These are phyloP conservation scores for Dreissena polymorpha DNA, from an alignment of 1,140 invertebrate genomes.

Conservation along the genomic window DNA sequence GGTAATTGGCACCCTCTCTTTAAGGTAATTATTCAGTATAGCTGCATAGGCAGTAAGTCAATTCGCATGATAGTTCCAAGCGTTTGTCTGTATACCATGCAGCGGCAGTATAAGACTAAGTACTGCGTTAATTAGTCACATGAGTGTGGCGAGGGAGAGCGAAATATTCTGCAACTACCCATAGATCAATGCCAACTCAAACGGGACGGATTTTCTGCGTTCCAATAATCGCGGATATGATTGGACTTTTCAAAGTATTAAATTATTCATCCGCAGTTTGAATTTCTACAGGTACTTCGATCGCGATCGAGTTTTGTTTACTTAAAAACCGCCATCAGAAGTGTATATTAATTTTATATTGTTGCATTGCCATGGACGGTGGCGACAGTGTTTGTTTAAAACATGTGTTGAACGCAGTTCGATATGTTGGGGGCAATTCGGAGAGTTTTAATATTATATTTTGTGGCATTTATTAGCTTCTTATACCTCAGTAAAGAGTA, in stretches of 20 bases:
- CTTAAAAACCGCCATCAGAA: constrained; percentile 48
- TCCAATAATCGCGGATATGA: neutral
- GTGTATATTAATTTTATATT: constrained; percentile 53
- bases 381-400: constrained; percentile 30
- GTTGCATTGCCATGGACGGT: constrained; percentile 49
- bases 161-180: neutral
- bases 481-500: neutral
- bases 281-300: constrained; percentile 52
- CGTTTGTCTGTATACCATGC: neutral
- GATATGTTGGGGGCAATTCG: neutral
- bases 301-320: constrained; percentile 45
- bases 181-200: neutral
- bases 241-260: constrained; percentile 18
- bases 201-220: too few species aligned
- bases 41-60: too few species aligned
- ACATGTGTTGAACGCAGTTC: too few species aligned
- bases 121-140: neutral
- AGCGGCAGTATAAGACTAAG: neutral
- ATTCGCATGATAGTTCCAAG: too few species aligned
- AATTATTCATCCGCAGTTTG: constrained; percentile 44
- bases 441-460: constrained; percentile 7
- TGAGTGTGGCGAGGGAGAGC: neutral
- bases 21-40: too few species aligned
- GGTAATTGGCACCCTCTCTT: too few species aligned
- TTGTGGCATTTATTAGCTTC: constrained; percentile 17